Evolutionary conservation across 2,113 vertebrate genomes (phyloP), one percentile per base, ranked within the genome.

Genomic region (Buteo buteo): DNA sequence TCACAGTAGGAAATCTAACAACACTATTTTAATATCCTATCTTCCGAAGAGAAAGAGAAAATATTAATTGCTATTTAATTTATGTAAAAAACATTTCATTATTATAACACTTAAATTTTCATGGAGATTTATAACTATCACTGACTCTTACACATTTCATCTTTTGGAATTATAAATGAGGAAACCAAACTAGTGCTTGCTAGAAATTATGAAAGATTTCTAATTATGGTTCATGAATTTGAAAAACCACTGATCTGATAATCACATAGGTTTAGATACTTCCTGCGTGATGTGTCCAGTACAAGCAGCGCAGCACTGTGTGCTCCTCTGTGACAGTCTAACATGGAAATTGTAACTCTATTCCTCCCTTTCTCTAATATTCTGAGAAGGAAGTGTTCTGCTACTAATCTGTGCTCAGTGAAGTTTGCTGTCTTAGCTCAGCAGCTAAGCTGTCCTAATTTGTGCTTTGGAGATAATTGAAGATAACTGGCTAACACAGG

Each of bases 1-100:
- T 98, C 98, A 85, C 98, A 98, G 98, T 95, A 90, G 98, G 98
- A 96, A 98, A 97, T 73, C 96, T 95, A 97, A 96, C 95, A 97
- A 97, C 93, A 81, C 72, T 95, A 95, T 97, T 97, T 97, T 97
- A 97, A 98, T 96, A 89, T 82, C 88, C 94, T 94, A 93, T 93
- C 93, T 88, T 98, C 98, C 87, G 98, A 98, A 93, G 40, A 74
- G 90, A 94, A 73, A 72, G 90, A 94, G 85, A 98, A 98, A 97
- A 97, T 85, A 97, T 97, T 98, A 98, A 98, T 98, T 98, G 97
- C 97, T 97, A 78, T 95, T 97, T 98, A 97, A 97, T 98, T 98
- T 98, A 98, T 97, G 96, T 95, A 98, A 98, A 88, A 98, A 97
- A 97, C 96, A 97, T 97, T 97, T 97, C 88, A 96, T 97, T 97